A percentile compares a stretch with the other conserved stretches of the same genome.
Conservation (phyloP, 1,140 invertebrate species). For the Neuroterus valhalla region DNA sequence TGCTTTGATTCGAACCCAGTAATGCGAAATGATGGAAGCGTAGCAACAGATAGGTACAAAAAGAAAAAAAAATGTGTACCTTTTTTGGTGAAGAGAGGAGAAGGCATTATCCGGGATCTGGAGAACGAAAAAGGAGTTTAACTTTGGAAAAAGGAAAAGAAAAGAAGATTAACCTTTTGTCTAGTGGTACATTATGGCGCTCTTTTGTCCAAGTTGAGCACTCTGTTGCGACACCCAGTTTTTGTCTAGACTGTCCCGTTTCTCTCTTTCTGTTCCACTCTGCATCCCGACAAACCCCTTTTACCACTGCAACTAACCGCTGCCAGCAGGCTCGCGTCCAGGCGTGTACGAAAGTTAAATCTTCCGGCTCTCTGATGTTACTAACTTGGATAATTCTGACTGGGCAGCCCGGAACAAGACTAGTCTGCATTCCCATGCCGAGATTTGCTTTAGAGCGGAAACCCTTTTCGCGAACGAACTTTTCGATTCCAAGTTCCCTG, state of each 20-base stretch:
- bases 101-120: slow-evolving; percentile 21
- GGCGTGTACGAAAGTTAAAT: slow-evolving; percentile 59
- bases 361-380: slow-evolving; percentile 49
- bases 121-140: slow-evolving; percentile 57
- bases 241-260: slow-evolving; percentile 59
- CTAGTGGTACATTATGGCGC: slow-evolving; percentile 57
- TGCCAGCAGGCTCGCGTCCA: slow-evolving; percentile 6
- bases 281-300: slow-evolving; percentile 3
- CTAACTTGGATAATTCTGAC: slow-evolving; percentile 7
- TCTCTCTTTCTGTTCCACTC: slow-evolving; percentile 34
- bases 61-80: slow-evolving; percentile 19
- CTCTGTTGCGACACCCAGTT: slow-evolving; percentile 72
- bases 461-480: not conserved
- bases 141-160: slow-evolving; percentile 62
- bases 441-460: slow-evolving; percentile 8
- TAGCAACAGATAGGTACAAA: not conserved
- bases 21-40: slow-evolving; percentile 3
- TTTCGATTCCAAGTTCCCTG: not conserved
- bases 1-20: not conserved
- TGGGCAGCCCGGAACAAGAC: slow-evolving; percentile 30
- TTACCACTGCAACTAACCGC: not conserved
- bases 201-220: slow-evolving; percentile 70
- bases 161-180: slow-evolving; percentile 73
- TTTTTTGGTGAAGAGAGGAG: slow-evolving; percentile 36
- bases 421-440: slow-evolving; percentile 26